These are phyloP conservation scores for Dicranocentrus wangi DNA, from an alignment of 2,888 invertebrate genomes.

Conservation along the genomic window DNA sequence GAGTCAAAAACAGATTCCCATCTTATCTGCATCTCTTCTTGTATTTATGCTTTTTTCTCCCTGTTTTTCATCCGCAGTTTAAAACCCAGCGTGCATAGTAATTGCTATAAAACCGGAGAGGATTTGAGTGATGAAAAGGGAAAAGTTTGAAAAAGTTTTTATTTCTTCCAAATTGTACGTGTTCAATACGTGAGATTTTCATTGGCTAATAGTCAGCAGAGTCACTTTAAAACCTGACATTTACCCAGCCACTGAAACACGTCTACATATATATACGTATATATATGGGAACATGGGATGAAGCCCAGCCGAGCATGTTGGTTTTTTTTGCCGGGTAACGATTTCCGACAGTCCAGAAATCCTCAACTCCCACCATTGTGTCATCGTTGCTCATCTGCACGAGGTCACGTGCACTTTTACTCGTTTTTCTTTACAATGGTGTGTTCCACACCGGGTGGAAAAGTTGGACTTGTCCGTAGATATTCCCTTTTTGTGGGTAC, in stretches of 20 bases:
- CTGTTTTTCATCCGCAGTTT: constrained; percentile 1
- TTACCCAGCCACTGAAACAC: no score
- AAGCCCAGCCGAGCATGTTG: no score
- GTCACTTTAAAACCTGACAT: no score
- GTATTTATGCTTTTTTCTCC: neutral
- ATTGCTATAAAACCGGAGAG: neutral
- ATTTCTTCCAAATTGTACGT: neutral
- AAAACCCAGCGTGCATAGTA: constrained; percentile 10
- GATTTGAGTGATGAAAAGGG: constrained; percentile 6
- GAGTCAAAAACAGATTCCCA: no score
- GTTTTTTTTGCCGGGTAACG: constrained; percentile 9
- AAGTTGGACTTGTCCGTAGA: neutral
- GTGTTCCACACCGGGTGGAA: no score
- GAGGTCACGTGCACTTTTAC: constrained; percentile 62
- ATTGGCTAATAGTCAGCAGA: no score
- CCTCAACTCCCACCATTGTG: constrained; percentile 18
- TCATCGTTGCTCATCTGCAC: constrained; percentile 49
- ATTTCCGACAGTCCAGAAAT: constrained; percentile 14
- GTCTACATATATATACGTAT: no score
- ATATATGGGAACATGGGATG: no score
- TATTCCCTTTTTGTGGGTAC: constrained; percentile 10
- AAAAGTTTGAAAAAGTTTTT: constrained; percentile 9
- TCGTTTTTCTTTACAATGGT: constrained; percentile 26
- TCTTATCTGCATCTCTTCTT: neutral
- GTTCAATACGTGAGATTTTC: constrained; percentile 9